phyloP scores from a whole-genome alignment of 2,113 vertebrate species.

The Dromas ardeola region DNA sequence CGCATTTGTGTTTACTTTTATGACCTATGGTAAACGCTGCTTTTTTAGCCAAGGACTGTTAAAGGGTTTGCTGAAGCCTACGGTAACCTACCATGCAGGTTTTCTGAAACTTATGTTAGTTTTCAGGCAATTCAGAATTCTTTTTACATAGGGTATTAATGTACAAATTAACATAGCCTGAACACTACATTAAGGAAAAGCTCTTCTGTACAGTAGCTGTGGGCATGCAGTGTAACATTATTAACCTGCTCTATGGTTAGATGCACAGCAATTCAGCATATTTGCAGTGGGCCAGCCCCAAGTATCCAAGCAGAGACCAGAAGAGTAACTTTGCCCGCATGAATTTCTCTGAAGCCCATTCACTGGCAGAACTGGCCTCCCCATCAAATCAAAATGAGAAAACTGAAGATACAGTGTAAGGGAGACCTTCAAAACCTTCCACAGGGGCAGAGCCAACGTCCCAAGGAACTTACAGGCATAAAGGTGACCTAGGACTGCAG shows the following conservation, averaged over 20 bases:
- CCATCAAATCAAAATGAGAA: not conserved
- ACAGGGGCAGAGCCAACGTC: not conserved
- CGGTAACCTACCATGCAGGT: not conserved
- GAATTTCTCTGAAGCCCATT: not conserved
- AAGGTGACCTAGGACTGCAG: not conserved
- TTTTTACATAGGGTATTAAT: not conserved
- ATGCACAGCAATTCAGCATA: not conserved
- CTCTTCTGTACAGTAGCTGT: not conserved
- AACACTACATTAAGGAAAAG: not conserved
- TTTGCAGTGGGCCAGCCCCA: not conserved
- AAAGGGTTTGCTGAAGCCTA: not conserved
- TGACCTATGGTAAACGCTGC: not conserved
- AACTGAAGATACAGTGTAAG: not conserved
- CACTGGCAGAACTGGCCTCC: not conserved
- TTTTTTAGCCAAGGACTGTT: not conserved
- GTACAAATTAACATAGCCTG: not conserved
- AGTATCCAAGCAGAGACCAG: not conserved
- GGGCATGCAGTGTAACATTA: not conserved
- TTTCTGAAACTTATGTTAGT: not conserved
- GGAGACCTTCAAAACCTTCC: not conserved
- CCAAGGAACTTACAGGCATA: not conserved
- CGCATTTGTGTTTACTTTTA: constrained; percentile 20
- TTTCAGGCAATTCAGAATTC: not conserved
- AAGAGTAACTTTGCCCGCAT: not conserved
- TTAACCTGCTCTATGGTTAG: not conserved